Conservation (phyloP, 2,113 vertebrate species). For the Ptychochromis oligacanthus region DNA sequence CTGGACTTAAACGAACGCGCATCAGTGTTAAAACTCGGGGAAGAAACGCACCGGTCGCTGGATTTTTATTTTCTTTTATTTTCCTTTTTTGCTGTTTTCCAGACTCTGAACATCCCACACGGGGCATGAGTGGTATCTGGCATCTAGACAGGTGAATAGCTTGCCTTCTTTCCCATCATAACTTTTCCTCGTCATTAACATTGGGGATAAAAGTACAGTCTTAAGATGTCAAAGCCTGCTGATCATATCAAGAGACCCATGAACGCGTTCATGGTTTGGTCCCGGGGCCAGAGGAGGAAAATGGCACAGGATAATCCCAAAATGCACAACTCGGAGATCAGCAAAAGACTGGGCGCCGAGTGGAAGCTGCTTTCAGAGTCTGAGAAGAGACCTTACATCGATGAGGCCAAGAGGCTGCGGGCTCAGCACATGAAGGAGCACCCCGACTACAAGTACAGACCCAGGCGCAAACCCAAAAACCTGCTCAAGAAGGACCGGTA, state of each 20-base stretch:
- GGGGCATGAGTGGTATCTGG: conserved; percentile 87
- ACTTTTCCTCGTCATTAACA: conserved; percentile 68
- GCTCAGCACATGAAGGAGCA: conserved; percentile 99
- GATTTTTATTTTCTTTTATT: conserved; percentile 71
- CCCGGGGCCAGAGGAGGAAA: conserved; percentile 96
- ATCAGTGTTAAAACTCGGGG: conserved; percentile 62
- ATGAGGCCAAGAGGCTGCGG: conserved; percentile 96
- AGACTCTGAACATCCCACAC: conserved; percentile 61
- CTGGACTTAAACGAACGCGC: conserved; percentile 64
- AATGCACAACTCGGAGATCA: conserved; percentile 99
- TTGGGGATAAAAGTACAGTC: conserved; percentile 55
- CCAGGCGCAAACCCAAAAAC: conserved; percentile 98
- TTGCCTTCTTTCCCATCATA: conserved; percentile 61
- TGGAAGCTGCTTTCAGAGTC: conserved; percentile 98
- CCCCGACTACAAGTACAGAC: conserved; percentile 99
- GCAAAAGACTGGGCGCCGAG: conserved; percentile 96
- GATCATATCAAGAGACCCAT: conserved; percentile 99
- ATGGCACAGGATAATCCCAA: conserved; percentile 99
- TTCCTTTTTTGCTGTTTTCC: conserved; percentile 29
- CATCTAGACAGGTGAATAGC: conserved; percentile 78
- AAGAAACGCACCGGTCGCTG: conserved; percentile 57
- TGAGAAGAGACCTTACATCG: conserved; percentile 98
- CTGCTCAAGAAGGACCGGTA: conserved; percentile 99
- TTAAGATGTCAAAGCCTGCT: conserved; percentile 94
- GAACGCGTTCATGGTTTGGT: conserved; percentile 99